Conservation (phyloP, 2,888 invertebrate genomes). For the Acanthosepion lycidas region DNA sequence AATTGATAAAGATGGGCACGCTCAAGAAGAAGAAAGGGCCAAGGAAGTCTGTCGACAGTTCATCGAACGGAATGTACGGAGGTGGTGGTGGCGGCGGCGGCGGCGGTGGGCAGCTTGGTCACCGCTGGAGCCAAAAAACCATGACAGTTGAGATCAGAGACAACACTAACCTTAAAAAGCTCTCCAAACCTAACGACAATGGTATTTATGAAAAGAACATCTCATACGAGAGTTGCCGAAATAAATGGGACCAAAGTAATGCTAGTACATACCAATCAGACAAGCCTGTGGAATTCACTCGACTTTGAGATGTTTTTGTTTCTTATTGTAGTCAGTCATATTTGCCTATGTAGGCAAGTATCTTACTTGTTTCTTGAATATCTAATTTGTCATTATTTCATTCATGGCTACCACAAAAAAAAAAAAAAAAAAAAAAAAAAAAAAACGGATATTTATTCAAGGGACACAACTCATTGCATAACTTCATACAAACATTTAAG, state of each 20-base stretch:
- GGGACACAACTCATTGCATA: background rate
- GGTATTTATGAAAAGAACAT: background rate
- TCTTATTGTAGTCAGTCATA: background rate
- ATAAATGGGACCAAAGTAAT: background rate
- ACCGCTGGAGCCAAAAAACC: slow-evolving; percentile 25
- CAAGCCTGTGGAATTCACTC: background rate
- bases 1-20: slow-evolving; percentile 67
- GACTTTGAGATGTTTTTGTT: background rate
- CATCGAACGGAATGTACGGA: slow-evolving; percentile 43
- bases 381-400: background rate
- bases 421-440: background rate
- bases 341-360: background rate
- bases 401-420: background rate
- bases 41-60: slow-evolving; percentile 57
- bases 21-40: slow-evolving; percentile 67
- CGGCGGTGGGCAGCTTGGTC: background rate
- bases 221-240: background rate
- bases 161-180: background rate
- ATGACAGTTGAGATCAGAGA: background rate
- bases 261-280: background rate
- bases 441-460: background rate
- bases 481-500: background rate
- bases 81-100: background rate
- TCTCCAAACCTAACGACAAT: background rate
- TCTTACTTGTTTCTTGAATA: background rate